Base-by-base conservation (phyloP, 2,797 vertebrate species). In the Gymnothorax reevesii region DNA sequence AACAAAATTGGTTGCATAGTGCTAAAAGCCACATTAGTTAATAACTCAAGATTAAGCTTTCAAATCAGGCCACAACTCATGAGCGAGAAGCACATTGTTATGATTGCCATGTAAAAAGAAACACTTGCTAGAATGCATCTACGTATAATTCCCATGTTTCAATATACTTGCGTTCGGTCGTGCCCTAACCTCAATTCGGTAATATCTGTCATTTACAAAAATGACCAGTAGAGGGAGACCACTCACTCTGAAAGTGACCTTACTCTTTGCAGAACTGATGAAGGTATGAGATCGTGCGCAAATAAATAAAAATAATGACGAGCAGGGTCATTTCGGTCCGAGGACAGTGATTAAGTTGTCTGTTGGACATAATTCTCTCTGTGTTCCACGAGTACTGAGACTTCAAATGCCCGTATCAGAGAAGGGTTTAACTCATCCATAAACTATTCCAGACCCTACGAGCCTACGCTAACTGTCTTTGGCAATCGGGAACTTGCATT, bases 171-270 rank as follows among this genome's bases (percentile, higher is more conserved):
- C 15, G 33, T 33, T 75, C 33, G 25, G 25, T 33, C 42, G 25
- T 20, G 73, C 1, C 8, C 12, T 75, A 33, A 8, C 12, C 5
- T 49, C 2, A 75, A 71, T 42, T 42, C 33, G 2, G 1, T 42
- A 2, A 73, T 73, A 59, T 4, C 27, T 59, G 57, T 25, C 25
- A 27, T 83, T 57, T 15, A 55, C 82, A 27, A 15, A 60, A 33
- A 27, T 20, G 55, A 83, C 10, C 82, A 83, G 57, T 57, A 83
- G 82, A 83, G 55, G 82, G 82, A 57, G 82, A 59, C 82, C 52
- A 83, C 57, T 57, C n/a, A 57, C 82, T 59, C 10, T 27, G 59
- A n/a, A 22, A 15, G 82, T 15, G 20, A 83, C 27, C 59, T 25
- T 52, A 77, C 42, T 49, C 33, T 49, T 4, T 49, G 15, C 5